Evolutionary conservation across 2,888 invertebrate species (phyloP).

Genomic region (Tipula lateralis): DNA sequence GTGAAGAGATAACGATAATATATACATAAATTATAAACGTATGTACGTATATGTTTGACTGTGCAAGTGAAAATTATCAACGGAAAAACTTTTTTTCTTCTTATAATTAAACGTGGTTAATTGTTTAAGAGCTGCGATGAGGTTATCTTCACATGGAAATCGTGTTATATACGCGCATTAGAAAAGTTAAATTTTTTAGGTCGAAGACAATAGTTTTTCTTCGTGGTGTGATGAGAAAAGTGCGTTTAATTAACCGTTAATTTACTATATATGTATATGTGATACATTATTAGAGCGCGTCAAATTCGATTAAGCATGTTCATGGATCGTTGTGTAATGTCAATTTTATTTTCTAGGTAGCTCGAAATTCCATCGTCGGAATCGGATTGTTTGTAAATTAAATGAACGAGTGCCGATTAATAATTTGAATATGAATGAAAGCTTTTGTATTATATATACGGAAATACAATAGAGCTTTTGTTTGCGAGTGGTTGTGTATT

Average conservation of each 20-base stretch:
- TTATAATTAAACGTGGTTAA: background rate
- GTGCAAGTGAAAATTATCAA: background rate
- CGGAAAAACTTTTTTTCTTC: background rate
- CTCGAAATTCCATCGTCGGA: background rate
- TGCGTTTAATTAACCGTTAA: background rate
- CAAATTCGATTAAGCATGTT: background rate
- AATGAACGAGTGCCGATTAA: background rate
- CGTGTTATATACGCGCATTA: background rate
- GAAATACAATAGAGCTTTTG: background rate
- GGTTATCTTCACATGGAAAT: background rate
- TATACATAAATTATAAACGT: background rate
- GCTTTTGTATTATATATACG: background rate
- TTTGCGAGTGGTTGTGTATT: background rate
- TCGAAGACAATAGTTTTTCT: background rate
- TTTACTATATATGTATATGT: too few relatives aligned
- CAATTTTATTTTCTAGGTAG: background rate
- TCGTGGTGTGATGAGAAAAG: background rate
- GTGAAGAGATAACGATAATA: background rate
- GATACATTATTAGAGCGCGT: background rate
- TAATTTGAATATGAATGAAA: background rate
- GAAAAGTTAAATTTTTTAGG: background rate
- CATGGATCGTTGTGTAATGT: background rate
- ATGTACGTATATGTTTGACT: background rate
- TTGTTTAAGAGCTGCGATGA: background rate
- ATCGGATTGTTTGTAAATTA: background rate